Evolutionary conservation across 1,140 invertebrate species (phyloP).

Genomic region (Drosophila pandora): DNA sequence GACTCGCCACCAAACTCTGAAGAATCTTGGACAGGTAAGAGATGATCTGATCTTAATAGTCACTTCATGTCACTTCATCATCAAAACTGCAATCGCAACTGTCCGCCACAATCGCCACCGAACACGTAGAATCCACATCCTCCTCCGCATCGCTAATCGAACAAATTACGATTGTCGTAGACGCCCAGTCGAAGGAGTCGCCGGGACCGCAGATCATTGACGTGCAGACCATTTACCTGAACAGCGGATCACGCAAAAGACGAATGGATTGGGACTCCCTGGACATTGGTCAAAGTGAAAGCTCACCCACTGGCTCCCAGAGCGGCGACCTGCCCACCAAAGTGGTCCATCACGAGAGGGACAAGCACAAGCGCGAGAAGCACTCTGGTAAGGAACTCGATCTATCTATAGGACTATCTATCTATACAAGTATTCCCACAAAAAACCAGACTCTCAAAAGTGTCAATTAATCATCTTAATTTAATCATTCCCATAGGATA

Average conservation of each 20-base stretch:
- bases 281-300: slow-evolving; percentile 82
- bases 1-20: slow-evolving; percentile 83
- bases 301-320: slow-evolving; percentile 67
- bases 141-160: slow-evolving; percentile 44
- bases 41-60: neutral
- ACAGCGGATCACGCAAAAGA: slow-evolving; percentile 81
- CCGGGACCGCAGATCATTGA: slow-evolving; percentile 82
- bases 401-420: neutral
- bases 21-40: slow-evolving; percentile 83
- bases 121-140: slow-evolving; percentile 15
- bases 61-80: slow-evolving; percentile 15
- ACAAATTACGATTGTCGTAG: slow-evolving; percentile 54
- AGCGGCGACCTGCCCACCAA: slow-evolving; percentile 69
- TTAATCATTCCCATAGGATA: no score
- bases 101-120: neutral
- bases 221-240: slow-evolving; percentile 81
- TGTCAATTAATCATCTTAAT: no score
- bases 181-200: slow-evolving; percentile 78
- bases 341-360: slow-evolving; percentile 71
- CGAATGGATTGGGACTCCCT: slow-evolving; percentile 84
- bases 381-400: slow-evolving; percentile 60
- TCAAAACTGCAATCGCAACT: neutral
- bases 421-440: neutral
- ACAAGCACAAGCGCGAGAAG: slow-evolving; percentile 79
- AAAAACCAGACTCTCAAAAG: neutral